Percentiles rank a stretch among this genome's conserved stretches.
Evolutionary conservation across 2,888 invertebrate species (phyloP).

Genomic region (Tachystola acroxantha): DNA sequence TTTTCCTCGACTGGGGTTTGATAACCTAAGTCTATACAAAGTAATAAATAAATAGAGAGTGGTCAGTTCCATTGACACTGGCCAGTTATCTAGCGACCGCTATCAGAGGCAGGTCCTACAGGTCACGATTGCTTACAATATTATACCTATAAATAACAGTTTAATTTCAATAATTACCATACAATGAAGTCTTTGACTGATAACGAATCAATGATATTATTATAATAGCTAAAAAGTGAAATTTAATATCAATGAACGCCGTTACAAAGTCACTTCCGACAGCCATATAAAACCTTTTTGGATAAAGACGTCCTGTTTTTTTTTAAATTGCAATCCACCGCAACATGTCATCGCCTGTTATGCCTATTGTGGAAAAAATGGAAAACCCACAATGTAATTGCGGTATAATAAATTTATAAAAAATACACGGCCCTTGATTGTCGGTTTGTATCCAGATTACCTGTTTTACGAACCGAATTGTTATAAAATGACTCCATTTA

Average conservation of each 20-base stretch:
- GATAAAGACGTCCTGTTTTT: constrained; percentile 51
- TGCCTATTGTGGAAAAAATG: constrained; percentile 46
- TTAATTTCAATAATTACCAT: constrained; percentile 70
- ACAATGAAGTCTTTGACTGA: constrained; percentile 71
- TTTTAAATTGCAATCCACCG: constrained; percentile 57
- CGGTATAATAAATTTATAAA: constrained; percentile 68
- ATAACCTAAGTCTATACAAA: constrained; percentile 35
- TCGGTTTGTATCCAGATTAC: constrained; percentile 68
- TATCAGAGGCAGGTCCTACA: constrained; percentile 45
- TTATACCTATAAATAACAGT: constrained; percentile 67
- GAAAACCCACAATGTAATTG: constrained; percentile 58
- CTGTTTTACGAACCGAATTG: constrained; percentile 62
- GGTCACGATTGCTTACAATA: constrained; percentile 51
- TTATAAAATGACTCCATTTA: constrained; percentile 71
- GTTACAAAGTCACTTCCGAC: constrained; percentile 60
- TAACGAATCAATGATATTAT: constrained; percentile 50
- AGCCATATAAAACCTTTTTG: constrained; percentile 29
- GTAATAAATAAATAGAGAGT: constrained; percentile 43
- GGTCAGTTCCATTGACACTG: constrained; percentile 70
- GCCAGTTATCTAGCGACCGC: constrained; percentile 35
- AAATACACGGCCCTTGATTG: constrained; percentile 67
- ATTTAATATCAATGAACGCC: constrained; percentile 43
- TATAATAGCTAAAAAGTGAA: constrained; percentile 43
- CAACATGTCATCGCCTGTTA: constrained; percentile 73
- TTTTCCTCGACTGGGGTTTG: not conserved